Conservation (phyloP, 2,888 invertebrate genomes). For the Piscicola geometra region DNA sequence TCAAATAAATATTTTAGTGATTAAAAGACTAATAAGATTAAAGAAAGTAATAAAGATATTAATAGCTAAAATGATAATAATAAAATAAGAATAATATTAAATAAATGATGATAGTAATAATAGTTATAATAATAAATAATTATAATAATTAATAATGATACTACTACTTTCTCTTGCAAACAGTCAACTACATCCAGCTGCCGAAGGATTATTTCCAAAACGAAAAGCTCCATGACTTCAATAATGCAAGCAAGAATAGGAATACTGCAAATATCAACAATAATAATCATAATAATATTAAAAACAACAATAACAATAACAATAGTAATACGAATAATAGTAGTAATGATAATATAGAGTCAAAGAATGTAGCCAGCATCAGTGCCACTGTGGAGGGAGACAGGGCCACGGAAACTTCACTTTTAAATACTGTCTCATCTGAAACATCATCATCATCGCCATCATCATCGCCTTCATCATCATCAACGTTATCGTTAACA, state of each 20-base stretch:
- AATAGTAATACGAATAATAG: background rate
- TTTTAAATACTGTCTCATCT: background rate
- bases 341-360: background rate
- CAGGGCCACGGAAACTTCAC: background rate
- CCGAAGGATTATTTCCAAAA: too few relatives aligned
- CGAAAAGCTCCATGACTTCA: too few relatives aligned
- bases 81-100: too few relatives aligned
- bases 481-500: background rate
- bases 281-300: background rate
- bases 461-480: background rate
- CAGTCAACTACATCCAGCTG: background rate
- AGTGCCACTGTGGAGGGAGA: slow-evolving; percentile 8
- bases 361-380: slow-evolving; percentile 5
- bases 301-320: background rate
- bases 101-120: too few relatives aligned
- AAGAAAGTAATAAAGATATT: background rate
- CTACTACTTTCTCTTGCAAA: background rate
- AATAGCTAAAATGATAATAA: too few relatives aligned
- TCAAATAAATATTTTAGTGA: background rate
- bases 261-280: too few relatives aligned
- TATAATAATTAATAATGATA: too few relatives aligned
- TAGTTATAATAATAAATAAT: too few relatives aligned
- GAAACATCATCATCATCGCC: background rate
- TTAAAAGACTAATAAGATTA: background rate
- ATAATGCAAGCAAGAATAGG: too few relatives aligned